Base-by-base conservation (phyloP, 2,113 vertebrate genomes). In the Stomatorhinus ivindoensis region DNA sequence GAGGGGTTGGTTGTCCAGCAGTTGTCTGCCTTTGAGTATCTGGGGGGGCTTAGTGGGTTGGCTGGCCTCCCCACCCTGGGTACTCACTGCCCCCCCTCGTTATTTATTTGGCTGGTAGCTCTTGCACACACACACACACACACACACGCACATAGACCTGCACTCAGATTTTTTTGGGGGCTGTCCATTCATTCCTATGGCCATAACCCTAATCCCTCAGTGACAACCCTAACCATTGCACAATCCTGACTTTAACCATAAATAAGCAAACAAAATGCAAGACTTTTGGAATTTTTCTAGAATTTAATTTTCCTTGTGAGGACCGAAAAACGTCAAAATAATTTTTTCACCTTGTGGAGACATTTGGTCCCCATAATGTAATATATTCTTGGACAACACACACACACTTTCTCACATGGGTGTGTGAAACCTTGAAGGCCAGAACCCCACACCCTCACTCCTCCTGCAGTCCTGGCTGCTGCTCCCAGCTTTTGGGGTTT, bases 41-140 rank as follows among this genome's bases (percentile, higher is more conserved):
- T 19, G 15, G 39, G 39, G 19, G 21, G 82, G 21, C 21, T 42
- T 42, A 46, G 15, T 42, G 42, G 17, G 76, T 39, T 44, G 35
- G 76, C 76, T 82, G 27, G 61, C 27, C 44, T 65, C 86, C 89
- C 89, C 83, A 86, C 89, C 83, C 85, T 46, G 50, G 55, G 61
- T 88, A 80, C 88, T 84, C 44, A 42, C 88, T 90, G 91, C 51
- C 82, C 85, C 82, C 73, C 42, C 91, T 91, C 90, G 83, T 91
- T 90, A 91, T 84, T 84, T 92, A 93, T 92, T 90, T 86, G 58
- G 90, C 89, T 89, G 90, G 90, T 88, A 48, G 50, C 87, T 39
- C 89, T 42, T n/a, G n/a, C n/a, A n/a, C 55, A 76, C 69, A 73
- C 90, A 76, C 86, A 86, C 55, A 17, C 39, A 19, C 85, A 39